phyloP scores from a whole-genome alignment of 2,113 vertebrate genomes.

The Protobothrops mucrosquamatus region DNA sequence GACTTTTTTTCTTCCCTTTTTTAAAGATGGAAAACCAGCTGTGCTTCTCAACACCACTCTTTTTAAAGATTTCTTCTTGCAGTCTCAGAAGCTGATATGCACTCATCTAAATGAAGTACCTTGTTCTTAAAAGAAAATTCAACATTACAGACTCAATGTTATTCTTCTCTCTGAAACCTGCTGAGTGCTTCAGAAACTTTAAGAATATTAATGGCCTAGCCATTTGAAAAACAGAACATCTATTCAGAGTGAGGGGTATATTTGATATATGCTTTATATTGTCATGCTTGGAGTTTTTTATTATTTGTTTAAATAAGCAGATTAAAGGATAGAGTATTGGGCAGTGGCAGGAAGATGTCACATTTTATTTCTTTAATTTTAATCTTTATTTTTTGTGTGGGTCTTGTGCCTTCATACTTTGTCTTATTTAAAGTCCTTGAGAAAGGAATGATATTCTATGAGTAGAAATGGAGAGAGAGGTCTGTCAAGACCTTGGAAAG shows the following conservation, averaged over 20 bases:
- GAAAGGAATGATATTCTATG: not conserved
- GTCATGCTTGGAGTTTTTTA: not conserved
- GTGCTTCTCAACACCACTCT: not conserved
- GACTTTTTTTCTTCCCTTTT: not conserved
- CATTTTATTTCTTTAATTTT: not conserved
- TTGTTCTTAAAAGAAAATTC: fast-evolving
- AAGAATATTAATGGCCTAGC: not conserved
- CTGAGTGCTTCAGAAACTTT: slow-evolving; percentile 10
- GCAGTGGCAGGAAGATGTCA: not conserved
- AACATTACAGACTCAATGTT: slow-evolving; percentile 7
- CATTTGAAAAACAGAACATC: not conserved
- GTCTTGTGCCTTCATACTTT: not conserved
- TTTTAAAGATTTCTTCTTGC: not conserved
- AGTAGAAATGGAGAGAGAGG: not conserved
- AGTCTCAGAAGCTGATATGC: not conserved
- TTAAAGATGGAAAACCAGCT: not conserved
- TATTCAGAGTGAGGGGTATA: not conserved
- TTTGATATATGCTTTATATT: not conserved
- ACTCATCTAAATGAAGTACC: not conserved
- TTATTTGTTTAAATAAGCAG: not conserved
- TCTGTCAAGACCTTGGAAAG: not conserved
- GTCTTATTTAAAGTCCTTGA: not conserved
- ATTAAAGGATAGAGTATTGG: not conserved
- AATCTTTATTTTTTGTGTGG: not conserved
- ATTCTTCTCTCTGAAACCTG: not conserved